Conservation (phyloP, 23 tunicate species). For the Diplosoma virens region DNA sequence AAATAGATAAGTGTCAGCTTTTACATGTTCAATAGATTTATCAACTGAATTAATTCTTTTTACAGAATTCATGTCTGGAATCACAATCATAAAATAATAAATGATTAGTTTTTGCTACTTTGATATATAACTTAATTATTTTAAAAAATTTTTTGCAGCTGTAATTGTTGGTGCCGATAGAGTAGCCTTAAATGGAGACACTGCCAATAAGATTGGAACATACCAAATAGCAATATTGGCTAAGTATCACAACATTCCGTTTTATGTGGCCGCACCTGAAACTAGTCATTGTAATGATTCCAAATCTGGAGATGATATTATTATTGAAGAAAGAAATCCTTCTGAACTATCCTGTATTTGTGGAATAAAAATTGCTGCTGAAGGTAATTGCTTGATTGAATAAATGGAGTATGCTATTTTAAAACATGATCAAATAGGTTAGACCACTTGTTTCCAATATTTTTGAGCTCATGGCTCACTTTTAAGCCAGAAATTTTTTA, state of each 20-base stretch:
- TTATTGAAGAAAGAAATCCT: conserved; percentile 64
- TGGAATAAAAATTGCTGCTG: conserved; percentile 69
- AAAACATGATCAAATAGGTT: no score
- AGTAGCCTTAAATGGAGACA: conserved; percentile 81
- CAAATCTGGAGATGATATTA: conserved; percentile 61
- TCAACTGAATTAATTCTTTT: no score
- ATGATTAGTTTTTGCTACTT: no score
- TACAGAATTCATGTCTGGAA: no score
- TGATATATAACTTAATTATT: no score
- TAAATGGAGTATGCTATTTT: no score
- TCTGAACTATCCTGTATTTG: conserved; percentile 51
- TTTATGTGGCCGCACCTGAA: conserved; percentile 85
- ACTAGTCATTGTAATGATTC: conserved; percentile 56
- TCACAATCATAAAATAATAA: no score
- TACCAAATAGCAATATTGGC: conserved; percentile 88
- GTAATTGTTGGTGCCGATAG: conserved; percentile 94
- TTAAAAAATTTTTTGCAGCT: conserved; percentile 34
- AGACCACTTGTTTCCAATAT: no score
- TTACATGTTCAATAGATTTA: no score
- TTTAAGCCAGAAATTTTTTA: no score
- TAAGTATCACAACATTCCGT: conserved; percentile 80
- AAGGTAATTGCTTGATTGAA: conserved; percentile 34
- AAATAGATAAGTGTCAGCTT: no score
- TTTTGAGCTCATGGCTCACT: no score
- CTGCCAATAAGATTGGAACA: conserved; percentile 88